Base-by-base conservation (phyloP, 2,797 vertebrate genomes). In the Coracias cyanogaster region DNA sequence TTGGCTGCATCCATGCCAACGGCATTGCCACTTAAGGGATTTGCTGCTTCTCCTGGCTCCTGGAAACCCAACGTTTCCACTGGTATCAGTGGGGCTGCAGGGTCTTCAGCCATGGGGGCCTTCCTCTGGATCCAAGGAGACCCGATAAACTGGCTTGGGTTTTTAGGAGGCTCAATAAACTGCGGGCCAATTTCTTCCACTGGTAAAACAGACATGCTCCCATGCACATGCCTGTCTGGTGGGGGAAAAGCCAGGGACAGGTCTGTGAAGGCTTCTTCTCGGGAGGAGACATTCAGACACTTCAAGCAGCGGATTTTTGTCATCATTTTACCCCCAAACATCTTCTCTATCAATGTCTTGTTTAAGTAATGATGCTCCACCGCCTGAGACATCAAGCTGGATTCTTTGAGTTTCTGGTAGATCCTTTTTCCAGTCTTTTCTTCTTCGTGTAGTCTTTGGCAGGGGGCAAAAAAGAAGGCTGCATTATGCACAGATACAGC, bases 241-340 rank as follows among this genome's bases (percentile, higher is more conserved):
- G 98, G 98, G 7, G 98, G 98, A 31, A 99, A 98, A 66, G 98
- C 98, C 12, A 98, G 94, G 1, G 98, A 99, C 25, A 99, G 96
- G 97, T 99, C 98, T 6, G 98, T 99, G 95, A 99, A 98, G 61
- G 93, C 98, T 96, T 99, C 98, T 96, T 98, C 98, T 54, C 98
- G 93, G 37, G 97, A 98, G 6, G 98, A 99, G 64, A 98, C 95
- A 0, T 98, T 98, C 70, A 98, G 96, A 90, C 98, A 99, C 82
- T 97, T 97, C 64, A 98, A 96, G 46, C 98, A 99, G 89, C 98
- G 96, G 28, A 99, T 98, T 78, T 97, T 98, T 8, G 98, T 99
- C 95, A 98, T 96, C 12, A 98, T 98, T 97, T 98, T 98, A 85
- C 98, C 98, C 49, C 98, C 98, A 16, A 99, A 99, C 98, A 98